phyloP scores from a whole-genome alignment of 2,113 vertebrate genomes.

The Hemiscyllium ocellatum region DNA sequence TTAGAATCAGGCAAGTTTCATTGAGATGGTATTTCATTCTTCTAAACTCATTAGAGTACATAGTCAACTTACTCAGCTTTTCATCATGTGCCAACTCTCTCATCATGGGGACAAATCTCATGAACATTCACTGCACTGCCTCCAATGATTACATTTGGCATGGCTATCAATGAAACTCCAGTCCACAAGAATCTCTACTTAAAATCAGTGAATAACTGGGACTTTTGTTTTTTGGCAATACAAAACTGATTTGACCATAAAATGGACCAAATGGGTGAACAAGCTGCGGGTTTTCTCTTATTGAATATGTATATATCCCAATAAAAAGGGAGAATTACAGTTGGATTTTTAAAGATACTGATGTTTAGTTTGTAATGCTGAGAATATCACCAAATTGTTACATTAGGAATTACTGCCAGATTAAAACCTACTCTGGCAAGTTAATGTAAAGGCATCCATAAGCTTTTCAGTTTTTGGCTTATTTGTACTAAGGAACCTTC shows the following conservation, averaged over 20 bases:
- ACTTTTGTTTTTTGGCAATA: neutral
- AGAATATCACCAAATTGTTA: neutral
- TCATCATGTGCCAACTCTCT: neutral
- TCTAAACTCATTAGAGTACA: neutral
- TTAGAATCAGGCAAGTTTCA: neutral
- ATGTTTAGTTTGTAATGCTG: neutral
- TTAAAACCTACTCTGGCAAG: neutral
- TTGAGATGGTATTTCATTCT: neutral
- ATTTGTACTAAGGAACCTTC: neutral
- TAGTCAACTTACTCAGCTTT: neutral
- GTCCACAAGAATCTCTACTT: neutral
- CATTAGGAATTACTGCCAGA: neutral
- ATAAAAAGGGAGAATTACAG: neutral
- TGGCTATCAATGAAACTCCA: neutral
- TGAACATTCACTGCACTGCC: neutral
- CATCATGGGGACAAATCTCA: neutral
- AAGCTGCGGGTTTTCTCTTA: neutral
- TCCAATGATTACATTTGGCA: neutral
- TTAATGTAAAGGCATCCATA: neutral
- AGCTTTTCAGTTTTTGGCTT: neutral
- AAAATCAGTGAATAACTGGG: neutral
- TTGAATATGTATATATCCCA: neutral
- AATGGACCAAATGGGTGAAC: neutral
- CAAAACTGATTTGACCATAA: neutral
- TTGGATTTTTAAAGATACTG: neutral